Conservation (phyloP, 1,140 invertebrate genomes). For the Linepithema humile region DNA sequence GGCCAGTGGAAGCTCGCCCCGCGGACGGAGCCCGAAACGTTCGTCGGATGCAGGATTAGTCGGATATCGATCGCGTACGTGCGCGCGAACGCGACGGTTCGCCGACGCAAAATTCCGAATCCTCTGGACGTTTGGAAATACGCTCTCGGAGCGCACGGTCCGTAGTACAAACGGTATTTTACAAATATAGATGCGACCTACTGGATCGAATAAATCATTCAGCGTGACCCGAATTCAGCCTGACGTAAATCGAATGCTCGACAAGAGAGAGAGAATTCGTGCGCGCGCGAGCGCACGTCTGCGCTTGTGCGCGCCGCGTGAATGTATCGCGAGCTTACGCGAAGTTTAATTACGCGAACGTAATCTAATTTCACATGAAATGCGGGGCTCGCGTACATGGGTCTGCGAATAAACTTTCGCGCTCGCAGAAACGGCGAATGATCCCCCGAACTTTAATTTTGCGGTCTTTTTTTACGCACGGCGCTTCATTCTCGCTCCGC, state of each 20-base stretch:
- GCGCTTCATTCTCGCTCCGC: background rate
- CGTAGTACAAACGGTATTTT: slow-evolving; percentile 47
- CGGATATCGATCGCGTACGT: slow-evolving; percentile 7
- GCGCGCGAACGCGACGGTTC: background rate
- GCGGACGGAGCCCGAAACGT: slow-evolving; percentile 8
- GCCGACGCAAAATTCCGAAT: slow-evolving; percentile 34
- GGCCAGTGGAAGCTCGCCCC: background rate
- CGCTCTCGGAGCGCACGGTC: background rate
- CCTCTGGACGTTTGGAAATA: slow-evolving; percentile 29
- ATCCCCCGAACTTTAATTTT: slow-evolving; percentile 35
- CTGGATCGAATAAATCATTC: slow-evolving; percentile 56
- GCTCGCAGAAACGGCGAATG: background rate
- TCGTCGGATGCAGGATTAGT: slow-evolving; percentile 34
- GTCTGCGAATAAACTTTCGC: slow-evolving; percentile 27
- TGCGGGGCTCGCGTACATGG: slow-evolving; percentile 2
- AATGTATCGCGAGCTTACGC: slow-evolving; percentile 45
- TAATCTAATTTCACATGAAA: slow-evolving; percentile 36
- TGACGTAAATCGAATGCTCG: slow-evolving; percentile 33
- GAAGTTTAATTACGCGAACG: slow-evolving; percentile 49
- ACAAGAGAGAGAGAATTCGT: background rate
- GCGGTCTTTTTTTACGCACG: background rate
- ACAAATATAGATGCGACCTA: slow-evolving; percentile 57
- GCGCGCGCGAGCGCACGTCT: background rate
- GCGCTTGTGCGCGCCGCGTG: slow-evolving; percentile 28
- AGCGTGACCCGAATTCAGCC: slow-evolving; percentile 50